Evolutionary conservation across 2,797 vertebrate species (phyloP).

Genomic region (Myotis vivesi): DNA sequence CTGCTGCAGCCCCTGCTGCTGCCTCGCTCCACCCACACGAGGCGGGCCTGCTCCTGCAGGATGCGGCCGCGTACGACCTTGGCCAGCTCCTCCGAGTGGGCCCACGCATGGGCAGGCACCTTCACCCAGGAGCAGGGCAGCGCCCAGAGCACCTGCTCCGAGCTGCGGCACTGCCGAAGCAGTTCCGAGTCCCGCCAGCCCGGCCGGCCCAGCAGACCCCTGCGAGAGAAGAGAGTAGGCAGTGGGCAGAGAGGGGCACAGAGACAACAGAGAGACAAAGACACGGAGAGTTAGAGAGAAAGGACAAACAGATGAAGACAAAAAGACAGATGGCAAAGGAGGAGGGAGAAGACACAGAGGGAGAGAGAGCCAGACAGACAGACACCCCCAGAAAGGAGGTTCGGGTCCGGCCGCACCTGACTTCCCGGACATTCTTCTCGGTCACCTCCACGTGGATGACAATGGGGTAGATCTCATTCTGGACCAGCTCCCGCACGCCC

Average conservation of each 20-base stretch:
- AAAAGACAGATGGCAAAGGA: not conserved
- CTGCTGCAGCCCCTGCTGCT: not conserved
- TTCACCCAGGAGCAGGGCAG: slow-evolving; percentile 83
- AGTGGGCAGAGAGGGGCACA: rapidly evolving
- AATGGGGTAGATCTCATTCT: slow-evolving; percentile 85
- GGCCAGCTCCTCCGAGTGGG: slow-evolving; percentile 80
- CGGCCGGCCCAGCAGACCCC: slow-evolving; percentile 81
- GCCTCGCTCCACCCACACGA: slow-evolving; percentile 82
- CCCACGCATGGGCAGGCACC: slow-evolving; percentile 80
- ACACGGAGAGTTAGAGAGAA: not conserved
- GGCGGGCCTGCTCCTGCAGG: slow-evolving; percentile 85
- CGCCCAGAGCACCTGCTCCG: slow-evolving; percentile 76
- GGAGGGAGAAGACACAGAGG: not conserved
- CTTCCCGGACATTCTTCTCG: slow-evolving; percentile 84
- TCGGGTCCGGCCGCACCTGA: slow-evolving; percentile 78
- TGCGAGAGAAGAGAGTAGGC: not conserved
- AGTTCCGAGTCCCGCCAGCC: slow-evolving; percentile 83
- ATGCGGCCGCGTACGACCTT: slow-evolving; percentile 84
- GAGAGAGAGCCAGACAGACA: not conserved
- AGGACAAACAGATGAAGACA: not conserved
- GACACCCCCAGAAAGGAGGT: not conserved
- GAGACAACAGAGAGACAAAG: not conserved
- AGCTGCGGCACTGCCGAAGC: slow-evolving; percentile 79
- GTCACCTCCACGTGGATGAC: slow-evolving; percentile 87
- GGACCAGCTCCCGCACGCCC: slow-evolving; percentile 85